Evolutionary conservation across 2,797 vertebrate species (phyloP), one percentile per base, ranked within the genome.

Genomic region (Sibirionetta formosa): DNA sequence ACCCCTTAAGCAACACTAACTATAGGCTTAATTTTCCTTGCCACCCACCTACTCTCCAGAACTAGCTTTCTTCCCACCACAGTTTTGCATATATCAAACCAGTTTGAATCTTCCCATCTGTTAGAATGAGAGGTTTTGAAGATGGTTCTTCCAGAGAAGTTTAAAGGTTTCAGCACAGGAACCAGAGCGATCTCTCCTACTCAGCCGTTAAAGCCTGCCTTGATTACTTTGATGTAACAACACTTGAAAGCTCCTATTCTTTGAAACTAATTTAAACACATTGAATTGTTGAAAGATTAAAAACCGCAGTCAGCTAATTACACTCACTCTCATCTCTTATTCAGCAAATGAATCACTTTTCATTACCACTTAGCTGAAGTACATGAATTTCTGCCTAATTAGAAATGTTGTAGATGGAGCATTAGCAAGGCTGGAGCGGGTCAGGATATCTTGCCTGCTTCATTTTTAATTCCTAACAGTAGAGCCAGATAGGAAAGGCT

Each of bases 361-460:
- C 98, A 98, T 98, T 98, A 98, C 98, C 98, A 98, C 98, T 98
- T 98, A 98, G 98, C 98, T 98, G 98, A 98, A 98, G 98, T 98
- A 98, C 98, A 98, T 98, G 98, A 98, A 98, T 98, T 98, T 98
- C 97, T 98, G 98, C 98, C 98, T 98, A 98, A 98, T 98, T 98
- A 98, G 98, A 98, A 98, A 98, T 98, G 98, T 98, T 98, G 98
- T 98, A 98, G 98, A 98, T 98, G 97, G 97, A 98, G 97, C 98
- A 98, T 98, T 98, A 98, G 98, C 97, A 97, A 97, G 98, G 97
- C 98, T 96, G 93, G 97, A 98, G 96, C 75, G 51, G 98, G 98
- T 98, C 98, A 98, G 97, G 97, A 95, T 97, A 98, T 98, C 97
- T 98, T 97, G 96, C 97, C 97, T 97, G 96, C 98, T 98, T 98